phyloP scores from a whole-genome alignment of 2,113 vertebrate genomes.

The Cynoglossus semilaevis region DNA sequence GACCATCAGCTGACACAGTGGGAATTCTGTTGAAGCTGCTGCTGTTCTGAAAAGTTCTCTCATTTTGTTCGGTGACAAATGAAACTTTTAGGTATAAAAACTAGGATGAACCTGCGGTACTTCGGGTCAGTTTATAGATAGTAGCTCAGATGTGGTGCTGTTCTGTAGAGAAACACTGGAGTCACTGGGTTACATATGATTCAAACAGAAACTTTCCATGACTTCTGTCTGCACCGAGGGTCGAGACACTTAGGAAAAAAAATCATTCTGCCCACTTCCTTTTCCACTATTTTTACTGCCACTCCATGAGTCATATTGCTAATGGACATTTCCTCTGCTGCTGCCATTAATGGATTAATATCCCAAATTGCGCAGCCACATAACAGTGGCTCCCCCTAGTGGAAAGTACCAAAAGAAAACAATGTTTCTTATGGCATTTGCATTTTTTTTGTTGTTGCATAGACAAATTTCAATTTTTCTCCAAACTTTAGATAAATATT shows the following conservation, averaged over 20 bases:
- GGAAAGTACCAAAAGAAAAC: background rate
- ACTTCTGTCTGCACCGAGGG: background rate
- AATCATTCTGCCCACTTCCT: conserved; percentile 13
- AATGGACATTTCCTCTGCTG: background rate
- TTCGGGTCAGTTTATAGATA: too few species aligned
- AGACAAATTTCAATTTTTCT: too few species aligned
- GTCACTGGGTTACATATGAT: too few species aligned
- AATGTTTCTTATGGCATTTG: background rate
- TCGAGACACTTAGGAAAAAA: background rate
- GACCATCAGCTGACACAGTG: too few species aligned
- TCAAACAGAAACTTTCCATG: background rate
- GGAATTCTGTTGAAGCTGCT: too few species aligned
- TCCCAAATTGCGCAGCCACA: background rate
- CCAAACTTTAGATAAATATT: too few species aligned
- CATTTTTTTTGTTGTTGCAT: background rate
- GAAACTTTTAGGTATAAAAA: too few species aligned
- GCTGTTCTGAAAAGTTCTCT: too few species aligned
- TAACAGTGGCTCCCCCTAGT: conserved; percentile 18
- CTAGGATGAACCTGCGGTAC: too few species aligned
- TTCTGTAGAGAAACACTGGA: too few species aligned
- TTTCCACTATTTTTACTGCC: background rate
- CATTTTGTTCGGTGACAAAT: too few species aligned
- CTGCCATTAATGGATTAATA: background rate
- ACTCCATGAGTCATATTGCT: background rate
- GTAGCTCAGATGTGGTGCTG: too few species aligned